These are phyloP conservation scores for Eupristina koningsbergeri DNA, from an alignment of 1,140 invertebrate genomes.

Conservation along the genomic window DNA sequence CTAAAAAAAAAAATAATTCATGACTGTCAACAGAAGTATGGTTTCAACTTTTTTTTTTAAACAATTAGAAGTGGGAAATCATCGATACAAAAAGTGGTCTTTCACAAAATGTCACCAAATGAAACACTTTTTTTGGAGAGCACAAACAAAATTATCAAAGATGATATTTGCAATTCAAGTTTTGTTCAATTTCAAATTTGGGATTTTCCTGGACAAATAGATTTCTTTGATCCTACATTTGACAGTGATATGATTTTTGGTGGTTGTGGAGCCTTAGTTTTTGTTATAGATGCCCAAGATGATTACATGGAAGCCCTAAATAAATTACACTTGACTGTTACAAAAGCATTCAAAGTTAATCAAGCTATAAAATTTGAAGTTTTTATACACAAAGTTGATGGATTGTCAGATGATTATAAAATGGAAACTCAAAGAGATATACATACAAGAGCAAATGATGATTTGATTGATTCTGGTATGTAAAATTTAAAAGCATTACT, in stretches of 20 bases:
- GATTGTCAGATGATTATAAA: slow-evolving; percentile 98
- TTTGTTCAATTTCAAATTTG: slow-evolving; percentile 99
- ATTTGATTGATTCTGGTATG: slow-evolving; percentile 89
- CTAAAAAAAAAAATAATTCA: too few species aligned
- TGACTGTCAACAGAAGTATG: not conserved
- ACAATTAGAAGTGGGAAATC: slow-evolving; percentile 95
- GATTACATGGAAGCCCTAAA: slow-evolving; percentile 96
- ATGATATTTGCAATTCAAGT: slow-evolving; percentile 96
- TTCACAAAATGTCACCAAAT: slow-evolving; percentile 99
- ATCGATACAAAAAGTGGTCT: slow-evolving; percentile 99
- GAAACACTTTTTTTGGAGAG: slow-evolving; percentile 99
- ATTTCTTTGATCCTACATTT: slow-evolving; percentile 96
- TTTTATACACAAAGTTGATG: slow-evolving; percentile 99
- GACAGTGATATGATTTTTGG: slow-evolving; percentile 96
- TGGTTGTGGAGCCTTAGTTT: slow-evolving; percentile 95
- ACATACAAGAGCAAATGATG: slow-evolving; percentile 96
- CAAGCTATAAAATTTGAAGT: slow-evolving; percentile 98
- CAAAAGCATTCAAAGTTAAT: slow-evolving; percentile 96
- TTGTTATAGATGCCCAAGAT: slow-evolving; percentile 99
- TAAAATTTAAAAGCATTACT: slow-evolving; percentile 53
- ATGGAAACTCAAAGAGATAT: slow-evolving; percentile 99
- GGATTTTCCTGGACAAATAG: slow-evolving; percentile 99
- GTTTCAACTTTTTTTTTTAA: slow-evolving; percentile 17
- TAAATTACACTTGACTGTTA: slow-evolving; percentile 93
- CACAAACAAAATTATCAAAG: slow-evolving; percentile 98